A percentile compares a stretch with the other conserved stretches of the same genome.
Evolutionary conservation across 2,797 vertebrate genomes (phyloP).

Genomic region (Monodelphis domestica): DNA sequence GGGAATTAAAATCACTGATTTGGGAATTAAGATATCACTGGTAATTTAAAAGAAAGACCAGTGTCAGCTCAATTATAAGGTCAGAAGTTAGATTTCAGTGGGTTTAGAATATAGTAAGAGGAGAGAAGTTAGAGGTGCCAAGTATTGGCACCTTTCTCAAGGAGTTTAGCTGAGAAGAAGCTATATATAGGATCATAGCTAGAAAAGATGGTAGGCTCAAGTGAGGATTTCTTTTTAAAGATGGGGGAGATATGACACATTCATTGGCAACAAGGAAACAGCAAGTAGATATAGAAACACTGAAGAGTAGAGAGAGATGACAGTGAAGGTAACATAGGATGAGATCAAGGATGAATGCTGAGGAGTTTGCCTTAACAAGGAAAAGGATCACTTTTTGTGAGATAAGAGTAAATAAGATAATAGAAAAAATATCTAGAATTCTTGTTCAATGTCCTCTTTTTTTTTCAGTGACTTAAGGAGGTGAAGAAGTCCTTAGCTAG

Average conservation of each 20-base stretch:
- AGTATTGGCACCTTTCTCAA: neutral
- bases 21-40: neutral
- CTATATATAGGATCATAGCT: neutral
- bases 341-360: neutral
- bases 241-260: neutral
- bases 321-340: neutral
- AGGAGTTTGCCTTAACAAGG: neutral
- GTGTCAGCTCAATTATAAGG: neutral
- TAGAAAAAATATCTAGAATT: neutral
- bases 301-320: neutral
- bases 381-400: neutral
- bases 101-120: neutral
- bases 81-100: neutral
- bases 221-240: neutral
- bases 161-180: neutral
- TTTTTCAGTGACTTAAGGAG: neutral
- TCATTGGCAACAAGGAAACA: neutral
- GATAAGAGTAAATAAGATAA: neutral
- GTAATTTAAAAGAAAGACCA: neutral
- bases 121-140: neutral
- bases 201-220: neutral
- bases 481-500: neutral
- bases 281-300: neutral
- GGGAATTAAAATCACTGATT: neutral
- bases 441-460: neutral